Evolutionary conservation across 2,113 vertebrate genomes (phyloP).

Genomic region (Notothenia rossii): DNA sequence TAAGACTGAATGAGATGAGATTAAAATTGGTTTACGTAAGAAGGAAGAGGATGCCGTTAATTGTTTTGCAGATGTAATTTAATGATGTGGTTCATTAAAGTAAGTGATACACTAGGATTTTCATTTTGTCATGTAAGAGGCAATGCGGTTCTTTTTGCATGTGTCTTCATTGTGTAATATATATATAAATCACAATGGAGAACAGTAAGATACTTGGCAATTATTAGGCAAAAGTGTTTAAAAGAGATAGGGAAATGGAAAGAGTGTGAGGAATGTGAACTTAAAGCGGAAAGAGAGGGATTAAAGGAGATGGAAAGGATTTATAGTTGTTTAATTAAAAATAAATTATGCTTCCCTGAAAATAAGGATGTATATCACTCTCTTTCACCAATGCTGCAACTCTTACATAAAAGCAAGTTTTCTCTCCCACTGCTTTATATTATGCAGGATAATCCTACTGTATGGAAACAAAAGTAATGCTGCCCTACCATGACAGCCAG

Average conservation of each 20-base stretch:
- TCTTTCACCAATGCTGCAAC: not conserved
- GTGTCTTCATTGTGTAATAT: not conserved
- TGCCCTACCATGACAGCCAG: constrained; percentile 12
- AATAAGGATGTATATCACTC: not conserved
- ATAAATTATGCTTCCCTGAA: constrained; percentile 6
- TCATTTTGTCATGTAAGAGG: not conserved
- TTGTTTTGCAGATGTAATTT: constrained; percentile 53
- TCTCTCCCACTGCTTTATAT: not conserved
- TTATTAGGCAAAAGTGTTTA: not conserved
- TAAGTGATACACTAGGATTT: not conserved
- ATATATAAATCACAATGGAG: not conserved
- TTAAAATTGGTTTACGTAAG: constrained; percentile 55
- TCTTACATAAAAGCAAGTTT: constrained; percentile 26
- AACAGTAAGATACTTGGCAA: not conserved
- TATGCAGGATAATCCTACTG: constrained; percentile 6
- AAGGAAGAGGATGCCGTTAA: constrained; percentile 40
- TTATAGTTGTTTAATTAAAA: not conserved
- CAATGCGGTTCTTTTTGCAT: not conserved
- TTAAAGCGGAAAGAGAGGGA: not conserved
- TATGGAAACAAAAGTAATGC: constrained; percentile 28
- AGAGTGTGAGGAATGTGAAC: too few relatives aligned
- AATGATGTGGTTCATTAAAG: constrained; percentile 49
- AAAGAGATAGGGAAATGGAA: not conserved
- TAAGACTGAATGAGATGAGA: constrained; percentile 61
- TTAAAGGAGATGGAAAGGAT: not conserved